These are phyloP conservation scores for Chaenodraco wilsoni DNA, from an alignment of 2,797 vertebrate species.

Conservation along the genomic window DNA sequence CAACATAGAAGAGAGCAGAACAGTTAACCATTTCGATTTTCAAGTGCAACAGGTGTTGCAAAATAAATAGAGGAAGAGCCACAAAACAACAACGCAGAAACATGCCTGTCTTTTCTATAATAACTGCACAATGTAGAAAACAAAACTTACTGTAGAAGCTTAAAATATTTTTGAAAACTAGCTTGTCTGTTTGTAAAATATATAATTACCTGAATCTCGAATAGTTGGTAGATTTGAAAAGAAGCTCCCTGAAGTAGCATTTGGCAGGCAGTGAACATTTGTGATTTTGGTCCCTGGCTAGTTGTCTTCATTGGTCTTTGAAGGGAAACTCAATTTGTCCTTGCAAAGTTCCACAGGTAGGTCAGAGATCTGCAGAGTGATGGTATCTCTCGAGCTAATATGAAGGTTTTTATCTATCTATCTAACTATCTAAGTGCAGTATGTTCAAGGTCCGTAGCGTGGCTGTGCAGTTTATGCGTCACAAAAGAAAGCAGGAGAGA, in stretches of 20 bases:
- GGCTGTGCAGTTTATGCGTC: not conserved
- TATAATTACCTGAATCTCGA: not conserved
- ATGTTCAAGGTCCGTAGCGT: not conserved
- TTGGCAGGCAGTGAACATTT: too few species aligned
- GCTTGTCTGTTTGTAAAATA: not conserved
- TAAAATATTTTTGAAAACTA: not conserved
- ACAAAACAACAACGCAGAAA: not conserved
- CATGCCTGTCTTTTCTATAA: not conserved
- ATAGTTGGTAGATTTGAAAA: too few species aligned
- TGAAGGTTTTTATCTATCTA: not conserved
- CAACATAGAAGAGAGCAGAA: not conserved
- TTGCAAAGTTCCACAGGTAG: not conserved
- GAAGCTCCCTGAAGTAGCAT: too few species aligned
- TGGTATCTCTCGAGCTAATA: not conserved
- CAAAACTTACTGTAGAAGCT: not conserved
- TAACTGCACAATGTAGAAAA: not conserved
- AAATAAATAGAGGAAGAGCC: not conserved
- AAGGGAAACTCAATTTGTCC: not conserved
- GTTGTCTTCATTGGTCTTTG: conserved; percentile 2
- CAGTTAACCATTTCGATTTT: not conserved
- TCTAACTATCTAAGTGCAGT: not conserved
- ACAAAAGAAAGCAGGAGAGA: not conserved
- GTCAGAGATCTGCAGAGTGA: not conserved
- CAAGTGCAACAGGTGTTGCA: not conserved
- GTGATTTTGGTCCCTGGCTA: too few species aligned